Conservation (phyloP, 2,113 vertebrate genomes). For the human (Homo sapiens) region GRCh38 chr18:8944501-8945000, state of each 20-base stretch:
- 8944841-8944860: background rate
- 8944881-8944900: slow-evolving; percentile 20
- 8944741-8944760: background rate
- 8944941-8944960: background rate
- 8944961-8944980: background rate
- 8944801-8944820: background rate
- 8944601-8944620: too few species aligned
- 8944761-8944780: background rate
- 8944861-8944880: background rate
- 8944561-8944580: too few species aligned
- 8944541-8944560: too few species aligned
- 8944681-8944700: background rate
- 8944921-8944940: background rate
- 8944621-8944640: background rate
- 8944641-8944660: background rate
- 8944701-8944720: background rate
- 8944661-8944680: background rate
- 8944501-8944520: too few species aligned
- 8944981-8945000: background rate
- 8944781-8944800: background rate
- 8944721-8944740: background rate
- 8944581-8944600: too few species aligned
- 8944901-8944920: background rate
- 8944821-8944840: background rate
- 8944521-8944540: too few species aligned